A percentile compares a stretch with the other conserved stretches of the same genome.
phyloP scores from a whole-genome alignment of 2,113 vertebrate species.

The Arizona elegans region DNA sequence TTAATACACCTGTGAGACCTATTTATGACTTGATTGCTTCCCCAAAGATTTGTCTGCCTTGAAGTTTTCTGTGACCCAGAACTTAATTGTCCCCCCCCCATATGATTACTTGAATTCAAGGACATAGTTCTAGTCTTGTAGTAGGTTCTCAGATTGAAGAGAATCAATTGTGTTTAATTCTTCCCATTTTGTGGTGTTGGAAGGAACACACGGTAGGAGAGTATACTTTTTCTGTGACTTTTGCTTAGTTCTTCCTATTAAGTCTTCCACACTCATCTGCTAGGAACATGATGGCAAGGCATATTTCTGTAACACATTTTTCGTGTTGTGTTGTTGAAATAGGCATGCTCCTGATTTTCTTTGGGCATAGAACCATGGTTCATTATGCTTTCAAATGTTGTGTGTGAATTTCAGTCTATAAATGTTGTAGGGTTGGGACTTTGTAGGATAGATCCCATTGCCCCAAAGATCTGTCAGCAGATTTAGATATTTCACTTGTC shows the following conservation, averaged over 20 bases:
- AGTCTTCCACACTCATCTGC: not conserved
- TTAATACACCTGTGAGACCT: not conserved
- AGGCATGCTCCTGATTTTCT: not conserved
- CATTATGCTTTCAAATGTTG: not conserved
- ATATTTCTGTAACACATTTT: not conserved
- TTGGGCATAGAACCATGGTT: not conserved
- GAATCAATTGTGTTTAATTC: not conserved
- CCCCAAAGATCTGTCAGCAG: not conserved
- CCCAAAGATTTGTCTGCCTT: not conserved
- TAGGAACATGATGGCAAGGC: not conserved
- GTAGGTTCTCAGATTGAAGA: not conserved
- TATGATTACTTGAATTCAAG: not conserved
- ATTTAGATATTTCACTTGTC: not conserved
- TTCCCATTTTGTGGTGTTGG: not conserved
- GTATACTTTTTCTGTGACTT: not conserved
- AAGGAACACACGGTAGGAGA: not conserved
- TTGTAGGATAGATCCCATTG: not conserved
- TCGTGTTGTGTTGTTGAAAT: not conserved
- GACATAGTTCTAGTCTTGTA: not conserved
- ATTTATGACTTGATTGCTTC: not conserved
- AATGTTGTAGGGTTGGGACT: not conserved
- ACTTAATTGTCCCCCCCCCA: accelerated
- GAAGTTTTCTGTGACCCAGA: not conserved
- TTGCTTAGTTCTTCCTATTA: not conserved
- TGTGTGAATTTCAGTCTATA: not conserved